These are phyloP conservation scores for Argyrosomus regius DNA, from an alignment of 2,797 vertebrate genomes.

Conservation along the genomic window DNA sequence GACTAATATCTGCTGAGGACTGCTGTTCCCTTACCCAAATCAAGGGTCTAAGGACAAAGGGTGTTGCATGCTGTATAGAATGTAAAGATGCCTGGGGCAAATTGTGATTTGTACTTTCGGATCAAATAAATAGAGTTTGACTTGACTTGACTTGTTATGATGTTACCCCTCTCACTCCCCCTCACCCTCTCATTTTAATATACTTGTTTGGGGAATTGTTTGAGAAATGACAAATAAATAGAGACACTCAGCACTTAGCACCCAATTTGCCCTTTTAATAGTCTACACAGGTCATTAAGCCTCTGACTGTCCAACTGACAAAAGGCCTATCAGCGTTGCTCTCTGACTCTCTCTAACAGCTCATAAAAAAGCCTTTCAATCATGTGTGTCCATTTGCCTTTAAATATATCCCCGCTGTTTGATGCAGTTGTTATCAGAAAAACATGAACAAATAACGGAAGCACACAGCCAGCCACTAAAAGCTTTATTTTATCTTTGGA, in stretches of 20 bases:
- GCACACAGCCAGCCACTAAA: conserved; percentile 33
- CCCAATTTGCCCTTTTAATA: conserved; percentile 72
- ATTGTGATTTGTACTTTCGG: too few species aligned
- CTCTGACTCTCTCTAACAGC: conserved; percentile 39
- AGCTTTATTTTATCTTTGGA: conserved; percentile 45
- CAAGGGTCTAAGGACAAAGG: too few species aligned
- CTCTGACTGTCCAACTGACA: conserved; percentile 59
- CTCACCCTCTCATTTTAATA: conserved; percentile 12
- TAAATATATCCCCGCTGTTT: conserved; percentile 48
- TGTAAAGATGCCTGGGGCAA: too few species aligned
- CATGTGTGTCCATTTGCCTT: conserved; percentile 52
- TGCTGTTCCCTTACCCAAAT: not conserved
- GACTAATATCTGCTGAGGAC: not conserved
- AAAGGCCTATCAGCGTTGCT: conserved; percentile 38
- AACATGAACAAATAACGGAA: conserved; percentile 27
- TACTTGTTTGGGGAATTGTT: conserved; percentile 28
- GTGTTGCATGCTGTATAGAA: too few species aligned
- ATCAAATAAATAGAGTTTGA: too few species aligned
- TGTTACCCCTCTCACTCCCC: too few species aligned
- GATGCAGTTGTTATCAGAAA: conserved; percentile 34
- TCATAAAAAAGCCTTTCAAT: conserved; percentile 63
- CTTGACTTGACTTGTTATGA: too few species aligned
- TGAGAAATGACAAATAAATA: conserved; percentile 57
- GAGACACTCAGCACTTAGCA: conserved; percentile 64
- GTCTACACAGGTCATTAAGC: conserved; percentile 77